Evolutionary conservation across 1,140 invertebrate species (phyloP), one percentile per base, ranked within the genome.

Genomic region (Fopius arisanus): DNA sequence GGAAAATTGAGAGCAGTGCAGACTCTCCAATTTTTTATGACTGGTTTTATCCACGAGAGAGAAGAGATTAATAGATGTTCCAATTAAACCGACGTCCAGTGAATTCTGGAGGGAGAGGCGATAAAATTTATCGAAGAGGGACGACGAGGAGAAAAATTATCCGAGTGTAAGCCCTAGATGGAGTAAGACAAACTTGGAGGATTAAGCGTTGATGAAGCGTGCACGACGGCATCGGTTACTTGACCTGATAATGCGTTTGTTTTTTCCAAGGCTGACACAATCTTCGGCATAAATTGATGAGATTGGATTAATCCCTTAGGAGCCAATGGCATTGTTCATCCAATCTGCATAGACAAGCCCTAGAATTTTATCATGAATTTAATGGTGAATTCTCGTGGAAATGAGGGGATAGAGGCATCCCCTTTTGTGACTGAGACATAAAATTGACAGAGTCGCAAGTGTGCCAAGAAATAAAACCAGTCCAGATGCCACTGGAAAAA

Each of bases 91-190:
- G 54, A 59, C 54, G 54, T 28, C 33, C 54, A 59, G 54, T 26
- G 54, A 59, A 59, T 59, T 59, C 54, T 48, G 43, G 43, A 48
- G 54, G 54, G 10, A 59, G 26, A 59, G 54, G 21, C 54, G 54
- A 59, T 59, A 28, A 59, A 59, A 59, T 59, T 59, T 59, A 59
- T 59, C 19, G 23, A 26, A 59, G 54, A 59, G 54, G 54, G 54
- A 59, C 19, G 54, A 59, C 19, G 43, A 51, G 43, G 19, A 59
- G 23, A 59, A 59, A 59, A 59, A 59, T 59, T 59, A 59, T 59
- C 23, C 21, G 54, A 26, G 54, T 59, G 54, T 59, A 28, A 59
- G 54, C 10, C 23, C 54, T 51, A 21, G 54, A 26, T 19, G 23
- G 23, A 59, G 19, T 23, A 59, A 59, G 23, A 59, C 54, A 59